These are phyloP conservation scores for Zapornia atra DNA, from an alignment of 2,113 vertebrate species.

Conservation along the genomic window DNA sequence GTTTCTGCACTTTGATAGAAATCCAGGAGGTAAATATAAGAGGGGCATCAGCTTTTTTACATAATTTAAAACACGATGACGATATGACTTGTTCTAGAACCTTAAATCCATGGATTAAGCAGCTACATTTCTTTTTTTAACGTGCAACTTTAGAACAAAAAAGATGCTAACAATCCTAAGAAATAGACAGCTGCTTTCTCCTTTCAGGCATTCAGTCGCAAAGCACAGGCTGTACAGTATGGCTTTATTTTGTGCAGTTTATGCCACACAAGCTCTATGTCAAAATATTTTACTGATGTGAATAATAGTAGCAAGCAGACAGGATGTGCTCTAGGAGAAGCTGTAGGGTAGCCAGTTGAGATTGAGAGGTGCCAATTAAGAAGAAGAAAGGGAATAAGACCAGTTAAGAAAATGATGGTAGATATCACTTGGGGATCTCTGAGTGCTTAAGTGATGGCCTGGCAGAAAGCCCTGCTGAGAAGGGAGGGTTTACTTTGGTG, in stretches of 20 bases:
- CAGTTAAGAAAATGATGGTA: neutral
- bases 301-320: neutral
- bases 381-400: neutral
- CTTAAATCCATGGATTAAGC: neutral
- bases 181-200: neutral
- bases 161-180: neutral
- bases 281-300: constrained; percentile 13
- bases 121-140: neutral
- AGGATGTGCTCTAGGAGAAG: neutral
- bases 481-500: neutral
- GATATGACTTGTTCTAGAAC: neutral
- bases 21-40: neutral
- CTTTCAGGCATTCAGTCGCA: neutral
- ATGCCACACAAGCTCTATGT: neutral
- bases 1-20: neutral
- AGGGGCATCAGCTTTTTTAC: neutral
- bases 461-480: neutral
- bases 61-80: neutral
- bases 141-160: neutral
- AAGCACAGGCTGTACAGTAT: neutral
- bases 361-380: neutral
- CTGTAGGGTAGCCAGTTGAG: neutral
- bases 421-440: neutral
- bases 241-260: neutral
- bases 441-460: neutral